Percentiles rank a stretch among this genome's conserved stretches.
phyloP scores from a whole-genome alignment of 2,888 invertebrate species.

The Cantharis nigra region DNA sequence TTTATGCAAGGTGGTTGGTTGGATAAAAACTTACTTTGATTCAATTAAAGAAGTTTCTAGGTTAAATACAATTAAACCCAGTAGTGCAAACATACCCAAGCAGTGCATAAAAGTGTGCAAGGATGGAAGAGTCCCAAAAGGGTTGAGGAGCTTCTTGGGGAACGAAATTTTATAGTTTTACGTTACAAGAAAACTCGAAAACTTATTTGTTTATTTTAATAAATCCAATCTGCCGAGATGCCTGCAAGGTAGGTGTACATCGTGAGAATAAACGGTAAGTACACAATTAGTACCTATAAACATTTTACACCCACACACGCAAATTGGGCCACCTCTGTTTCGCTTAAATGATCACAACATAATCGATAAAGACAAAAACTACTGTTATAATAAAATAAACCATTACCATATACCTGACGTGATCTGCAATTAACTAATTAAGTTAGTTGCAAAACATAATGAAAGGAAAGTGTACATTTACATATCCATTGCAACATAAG shows the following conservation, averaged over 20 bases:
- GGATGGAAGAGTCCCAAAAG: no score
- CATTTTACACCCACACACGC: neutral
- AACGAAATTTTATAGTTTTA: no score
- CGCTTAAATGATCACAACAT: neutral
- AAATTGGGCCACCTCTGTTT: neutral
- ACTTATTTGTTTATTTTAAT: neutral
- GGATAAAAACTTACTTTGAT: neutral
- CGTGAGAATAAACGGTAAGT: neutral
- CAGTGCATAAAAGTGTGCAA: no score
- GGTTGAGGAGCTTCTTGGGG: no score
- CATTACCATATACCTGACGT: slow-evolving; percentile 16
- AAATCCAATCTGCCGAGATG: neutral
- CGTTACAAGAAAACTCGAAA: neutral
- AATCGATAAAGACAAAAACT: neutral
- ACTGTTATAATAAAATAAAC: neutral
- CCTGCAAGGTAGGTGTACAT: neutral
- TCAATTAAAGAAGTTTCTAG: no score
- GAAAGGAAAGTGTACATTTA: slow-evolving; percentile 28
- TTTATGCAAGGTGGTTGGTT: neutral
- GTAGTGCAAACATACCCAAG: no score
- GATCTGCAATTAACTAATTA: slow-evolving; percentile 30
- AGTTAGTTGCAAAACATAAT: slow-evolving; percentile 18
- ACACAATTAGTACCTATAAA: neutral
- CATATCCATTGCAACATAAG: slow-evolving; percentile 17
- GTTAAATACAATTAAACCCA: no score